Evolutionary conservation across 1,140 invertebrate genomes (phyloP), one percentile per base, ranked within the genome.

Genomic region (Aphaenogaster rudis): DNA sequence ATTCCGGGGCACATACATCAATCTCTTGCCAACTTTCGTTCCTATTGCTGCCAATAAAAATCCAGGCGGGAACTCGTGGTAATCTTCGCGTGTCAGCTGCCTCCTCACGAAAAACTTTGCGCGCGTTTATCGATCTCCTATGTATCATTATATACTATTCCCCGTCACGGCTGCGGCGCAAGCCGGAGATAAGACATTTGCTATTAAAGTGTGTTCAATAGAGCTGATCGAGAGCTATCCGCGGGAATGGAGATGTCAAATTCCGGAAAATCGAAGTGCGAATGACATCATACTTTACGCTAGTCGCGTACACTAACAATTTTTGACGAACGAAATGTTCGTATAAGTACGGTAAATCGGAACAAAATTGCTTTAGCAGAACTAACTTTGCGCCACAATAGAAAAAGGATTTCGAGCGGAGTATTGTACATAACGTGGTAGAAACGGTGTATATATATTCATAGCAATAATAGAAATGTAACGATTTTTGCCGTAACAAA

Each of bases 41-140:
- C n/a, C 81, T 78, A 86, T 78, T 77, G 71, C 52, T 69, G 81
- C 72, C 86, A 86, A 88, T 88, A 88, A 88, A 86, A 84, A 87
- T 84, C 86, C 67, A 76, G 42, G 63, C 45, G 52, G 57, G 63
- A 85, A 85, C 69, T 52, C 63, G 71, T 15, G 67, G 86, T 87
- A 84, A 85, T 84, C 86, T 84, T 87, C 64, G 66, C 79, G 28
- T 80, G 86, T 87, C 86, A 82, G 79, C 79, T 87, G 79, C 69
- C 48, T 59, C 28, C 45, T 87, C 42, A 21, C 50, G 67, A 84
- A 74, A 87, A 86, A 87, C 69, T 87, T 76, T 45, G 79, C 69
- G 36, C 78, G 61, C 78, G 61, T 84, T 84, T 86, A 86, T 86
- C 86, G 64, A 69, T 71, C 69, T 69, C 11, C 78, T 52, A 86